Evolutionary conservation across 2,797 vertebrate genomes (phyloP).

Genomic region (Rhinogobio ventralis): DNA sequence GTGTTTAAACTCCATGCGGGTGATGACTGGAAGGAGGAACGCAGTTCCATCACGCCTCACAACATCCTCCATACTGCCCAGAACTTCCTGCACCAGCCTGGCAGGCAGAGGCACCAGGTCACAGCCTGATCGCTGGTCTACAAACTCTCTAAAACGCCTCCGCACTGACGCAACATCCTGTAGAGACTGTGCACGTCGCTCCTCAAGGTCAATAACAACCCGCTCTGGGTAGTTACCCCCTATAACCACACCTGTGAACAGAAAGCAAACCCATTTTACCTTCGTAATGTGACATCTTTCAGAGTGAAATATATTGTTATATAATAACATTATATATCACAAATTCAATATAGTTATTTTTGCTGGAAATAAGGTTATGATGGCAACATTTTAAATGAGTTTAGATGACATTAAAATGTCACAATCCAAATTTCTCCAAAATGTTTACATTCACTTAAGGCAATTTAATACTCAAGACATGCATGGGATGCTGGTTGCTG

Average conservation of each 20-base stretch:
- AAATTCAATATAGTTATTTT: background rate
- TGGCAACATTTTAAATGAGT: background rate
- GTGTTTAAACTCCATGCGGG: constrained; percentile 79
- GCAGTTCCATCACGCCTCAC: constrained; percentile 51
- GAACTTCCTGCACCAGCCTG: constrained; percentile 68
- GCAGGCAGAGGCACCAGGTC: constrained; percentile 75
- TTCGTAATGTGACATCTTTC: background rate
- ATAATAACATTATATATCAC: background rate
- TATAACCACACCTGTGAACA: constrained; percentile 68
- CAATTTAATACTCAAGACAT: background rate
- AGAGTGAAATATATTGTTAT: background rate
- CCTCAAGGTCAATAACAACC: constrained; percentile 73
- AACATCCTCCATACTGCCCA: constrained; percentile 58
- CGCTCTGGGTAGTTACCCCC: constrained; percentile 72
- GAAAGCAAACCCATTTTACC: background rate
- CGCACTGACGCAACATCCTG: constrained; percentile 72
- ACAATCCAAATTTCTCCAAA: background rate
- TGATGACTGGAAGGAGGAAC: constrained; percentile 77
- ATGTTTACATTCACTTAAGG: background rate
- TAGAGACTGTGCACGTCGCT: constrained; percentile 71
- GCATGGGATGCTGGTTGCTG: background rate
- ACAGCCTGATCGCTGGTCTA: constrained; percentile 74
- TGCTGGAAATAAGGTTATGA: background rate
- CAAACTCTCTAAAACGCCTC: constrained; percentile 68
- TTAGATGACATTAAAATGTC: background rate